Evolutionary conservation across 2,113 vertebrate genomes (phyloP).

Genomic region (Chinchilla lanigera): DNA sequence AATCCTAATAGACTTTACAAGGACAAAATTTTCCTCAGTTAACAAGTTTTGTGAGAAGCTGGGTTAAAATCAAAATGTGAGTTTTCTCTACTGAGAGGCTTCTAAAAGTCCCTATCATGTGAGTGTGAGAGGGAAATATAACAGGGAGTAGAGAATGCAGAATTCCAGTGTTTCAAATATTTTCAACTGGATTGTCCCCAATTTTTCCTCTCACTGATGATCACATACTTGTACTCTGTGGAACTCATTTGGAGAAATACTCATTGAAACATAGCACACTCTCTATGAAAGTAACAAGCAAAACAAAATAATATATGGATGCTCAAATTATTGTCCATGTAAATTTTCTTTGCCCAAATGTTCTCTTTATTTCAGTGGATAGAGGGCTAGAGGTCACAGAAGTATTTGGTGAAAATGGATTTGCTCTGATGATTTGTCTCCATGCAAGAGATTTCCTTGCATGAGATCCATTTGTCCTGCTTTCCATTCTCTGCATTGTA

Average conservation of each 20-base stretch:
- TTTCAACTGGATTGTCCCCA: background rate
- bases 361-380: background rate
- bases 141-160: background rate
- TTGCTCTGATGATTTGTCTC: background rate
- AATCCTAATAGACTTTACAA: background rate
- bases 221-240: background rate
- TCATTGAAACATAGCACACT: background rate
- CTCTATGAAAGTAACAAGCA: background rate
- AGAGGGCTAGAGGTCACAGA: too few relatives aligned
- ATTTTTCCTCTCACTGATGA: accelerated
- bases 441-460: background rate
- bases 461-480: background rate
- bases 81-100: background rate
- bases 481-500: background rate
- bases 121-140: background rate
- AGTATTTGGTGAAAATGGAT: accelerated
- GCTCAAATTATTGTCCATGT: background rate
- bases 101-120: background rate
- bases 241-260: background rate
- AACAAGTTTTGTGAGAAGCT: background rate
- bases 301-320: background rate
- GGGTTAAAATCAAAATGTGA: background rate
- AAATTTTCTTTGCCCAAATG: background rate
- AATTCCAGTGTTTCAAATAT: background rate
- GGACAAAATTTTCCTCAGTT: background rate